Conservation (phyloP, 2,113 vertebrate species). For the Channa maculata region DNA sequence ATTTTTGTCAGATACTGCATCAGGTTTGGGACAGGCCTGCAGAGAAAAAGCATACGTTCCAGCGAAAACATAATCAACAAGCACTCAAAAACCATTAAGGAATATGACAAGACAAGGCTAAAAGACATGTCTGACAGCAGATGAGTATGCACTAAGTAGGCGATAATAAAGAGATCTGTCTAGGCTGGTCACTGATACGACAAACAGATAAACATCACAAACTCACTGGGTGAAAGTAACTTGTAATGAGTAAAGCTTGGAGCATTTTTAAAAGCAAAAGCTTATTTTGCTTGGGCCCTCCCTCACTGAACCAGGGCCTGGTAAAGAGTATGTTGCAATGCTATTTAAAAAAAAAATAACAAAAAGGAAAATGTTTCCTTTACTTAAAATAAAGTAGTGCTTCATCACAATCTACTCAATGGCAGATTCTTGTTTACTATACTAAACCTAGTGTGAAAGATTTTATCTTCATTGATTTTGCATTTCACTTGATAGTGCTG, state of each 20-base stretch:
- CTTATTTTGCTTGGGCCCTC: not conserved
- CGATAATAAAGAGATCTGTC: constrained; percentile 79
- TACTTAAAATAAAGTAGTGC: not conserved
- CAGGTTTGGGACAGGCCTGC: constrained; percentile 52
- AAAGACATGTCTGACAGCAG: constrained; percentile 57
- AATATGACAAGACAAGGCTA: constrained; percentile 41
- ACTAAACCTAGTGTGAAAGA: not conserved
- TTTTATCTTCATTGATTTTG: not conserved
- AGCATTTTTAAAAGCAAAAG: constrained; percentile 58
- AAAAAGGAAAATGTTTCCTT: not conserved
- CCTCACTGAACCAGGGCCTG: not conserved
- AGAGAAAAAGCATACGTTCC: constrained; percentile 46
- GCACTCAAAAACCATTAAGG: constrained; percentile 50
- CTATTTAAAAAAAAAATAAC: not conserved
- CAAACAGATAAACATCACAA: constrained; percentile 77
- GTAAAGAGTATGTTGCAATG: too few relatives aligned
- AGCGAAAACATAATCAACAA: constrained; percentile 52
- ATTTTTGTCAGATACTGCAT: constrained; percentile 34
- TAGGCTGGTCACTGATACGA: constrained; percentile 72
- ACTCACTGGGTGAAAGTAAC: constrained; percentile 60
- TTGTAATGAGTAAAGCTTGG: constrained; percentile 49
- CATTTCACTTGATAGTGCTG: not conserved
- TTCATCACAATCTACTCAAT: not conserved
- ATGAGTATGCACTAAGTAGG: constrained; percentile 67
- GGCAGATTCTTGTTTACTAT: not conserved